These are phyloP conservation scores for Metellina segmentata DNA, from an alignment of 2,888 invertebrate species.

Conservation along the genomic window DNA sequence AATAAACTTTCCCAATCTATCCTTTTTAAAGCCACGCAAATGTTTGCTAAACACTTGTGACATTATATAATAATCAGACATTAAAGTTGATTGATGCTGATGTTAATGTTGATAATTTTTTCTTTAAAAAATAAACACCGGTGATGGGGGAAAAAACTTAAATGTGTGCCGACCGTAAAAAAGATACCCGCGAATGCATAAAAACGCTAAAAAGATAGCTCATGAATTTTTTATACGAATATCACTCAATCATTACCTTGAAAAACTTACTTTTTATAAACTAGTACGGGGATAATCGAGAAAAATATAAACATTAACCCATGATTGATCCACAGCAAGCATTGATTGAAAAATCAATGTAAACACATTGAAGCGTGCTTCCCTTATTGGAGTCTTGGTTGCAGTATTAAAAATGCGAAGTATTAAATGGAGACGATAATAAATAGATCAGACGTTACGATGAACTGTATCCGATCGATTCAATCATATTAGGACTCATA, in stretches of 20 bases:
- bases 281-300: constrained; percentile 35
- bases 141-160: neutral
- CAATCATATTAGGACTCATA: too few relatives aligned
- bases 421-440: neutral
- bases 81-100: constrained; percentile 51
- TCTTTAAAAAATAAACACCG: constrained; percentile 22
- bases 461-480: too few relatives aligned
- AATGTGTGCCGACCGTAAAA: constrained; percentile 11
- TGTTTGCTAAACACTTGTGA: constrained; percentile 6
- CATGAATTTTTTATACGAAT: constrained; percentile 32
- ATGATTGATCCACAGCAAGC: constrained; percentile 30
- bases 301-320: constrained; percentile 49
- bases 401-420: neutral
- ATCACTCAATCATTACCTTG: constrained; percentile 46
- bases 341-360: constrained; percentile 59
- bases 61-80: constrained; percentile 38
- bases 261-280: constrained; percentile 33
- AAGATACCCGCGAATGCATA: neutral
- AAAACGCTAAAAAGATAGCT: constrained; percentile 43
- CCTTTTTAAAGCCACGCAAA: neutral
- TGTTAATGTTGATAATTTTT: constrained; percentile 34
- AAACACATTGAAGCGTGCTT: constrained; percentile 28
- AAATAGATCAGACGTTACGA: too few relatives aligned
- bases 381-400: neutral
- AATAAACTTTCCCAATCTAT: too few relatives aligned